Base-by-base conservation (phyloP, 2,113 vertebrate genomes). In the Microcebus lehilahytsara region DNA sequence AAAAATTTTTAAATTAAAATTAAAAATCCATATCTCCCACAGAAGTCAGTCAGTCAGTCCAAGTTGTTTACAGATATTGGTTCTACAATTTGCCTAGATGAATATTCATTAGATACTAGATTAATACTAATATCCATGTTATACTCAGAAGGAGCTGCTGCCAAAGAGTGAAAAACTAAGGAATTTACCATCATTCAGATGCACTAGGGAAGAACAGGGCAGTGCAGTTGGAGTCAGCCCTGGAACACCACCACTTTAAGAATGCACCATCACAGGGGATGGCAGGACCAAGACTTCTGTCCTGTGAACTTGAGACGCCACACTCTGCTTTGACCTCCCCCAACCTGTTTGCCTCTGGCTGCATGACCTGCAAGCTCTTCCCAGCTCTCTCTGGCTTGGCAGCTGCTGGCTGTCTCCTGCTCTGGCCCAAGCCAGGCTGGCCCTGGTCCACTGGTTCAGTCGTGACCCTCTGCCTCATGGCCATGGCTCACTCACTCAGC, bases 261-360 rank as follows among this genome's bases (percentile, higher is more conserved):
- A 60, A 58, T 9, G 71, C 37, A 40, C 78, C 10, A 34, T 96
- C 92, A 93, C 53, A 22, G n/a, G 42, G 75, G 34, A 62, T 23
- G n/a, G 75, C 16, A 32, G 74, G 74, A 46, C 85, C 37, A 22
- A 77, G 66, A 22, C 79, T 80, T 71, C 77, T 23, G 71, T 60
- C 74, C 67, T 37, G 25, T 42, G 89, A 69, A 60, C 86, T 83
- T 0, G 8, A 80, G 56, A 95, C 37, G 30, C 66, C 17, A 6
- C 25, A 27, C 11, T 72, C 62, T 30, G 32, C 92, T 93, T 30
- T 96, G 62, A 96, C 92, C 85, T 83, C 62, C 14, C 66, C 62
- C 67, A 92, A 34, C 46, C 92, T 58, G 60, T 19, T 79, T n/a
- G 74, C 79, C 56, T 96, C 84, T 90, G 84, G 90, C 89, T 85